phyloP scores from a whole-genome alignment of 2,797 vertebrate genomes.

The Limnodromus scolopaceus region DNA sequence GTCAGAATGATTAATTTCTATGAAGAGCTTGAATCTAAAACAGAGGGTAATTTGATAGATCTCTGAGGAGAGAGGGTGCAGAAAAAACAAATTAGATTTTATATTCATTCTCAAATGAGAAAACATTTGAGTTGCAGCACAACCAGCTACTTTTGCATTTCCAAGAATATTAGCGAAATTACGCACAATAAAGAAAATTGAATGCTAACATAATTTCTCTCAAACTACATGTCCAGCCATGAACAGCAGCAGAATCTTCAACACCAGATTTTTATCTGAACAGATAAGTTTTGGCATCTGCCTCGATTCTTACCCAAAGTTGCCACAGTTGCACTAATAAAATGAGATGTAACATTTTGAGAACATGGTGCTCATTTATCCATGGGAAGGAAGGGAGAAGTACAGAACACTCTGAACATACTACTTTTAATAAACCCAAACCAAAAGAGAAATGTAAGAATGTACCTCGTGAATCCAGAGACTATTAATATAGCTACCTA shows the following conservation, averaged over 20 bases:
- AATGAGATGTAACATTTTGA: neutral
- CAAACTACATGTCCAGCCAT: neutral
- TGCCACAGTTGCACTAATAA: neutral
- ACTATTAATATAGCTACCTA: neutral
- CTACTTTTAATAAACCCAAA: neutral
- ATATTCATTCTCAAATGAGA: slow-evolving; percentile 1
- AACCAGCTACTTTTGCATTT: neutral
- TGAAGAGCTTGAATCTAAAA: slow-evolving; percentile 12
- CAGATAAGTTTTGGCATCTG: neutral
- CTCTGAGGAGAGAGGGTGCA: slow-evolving; percentile 11
- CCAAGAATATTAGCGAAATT: neutral
- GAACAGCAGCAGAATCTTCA: neutral
- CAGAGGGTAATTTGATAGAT: slow-evolving; percentile 1
- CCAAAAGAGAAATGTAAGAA: neutral
- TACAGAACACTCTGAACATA: neutral
- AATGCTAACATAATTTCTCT: neutral
- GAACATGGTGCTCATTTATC: neutral
- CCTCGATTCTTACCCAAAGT: neutral
- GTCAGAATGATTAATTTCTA: slow-evolving; percentile 30
- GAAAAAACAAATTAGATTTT: slow-evolving; percentile 24
- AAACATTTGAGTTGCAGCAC: neutral
- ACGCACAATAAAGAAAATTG: neutral
- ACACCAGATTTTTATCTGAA: neutral
- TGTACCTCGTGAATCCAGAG: neutral
- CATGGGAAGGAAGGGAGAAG: neutral